phyloP scores from a whole-genome alignment of 2,888 invertebrate genomes.

The Calliphora vomitoria region DNA sequence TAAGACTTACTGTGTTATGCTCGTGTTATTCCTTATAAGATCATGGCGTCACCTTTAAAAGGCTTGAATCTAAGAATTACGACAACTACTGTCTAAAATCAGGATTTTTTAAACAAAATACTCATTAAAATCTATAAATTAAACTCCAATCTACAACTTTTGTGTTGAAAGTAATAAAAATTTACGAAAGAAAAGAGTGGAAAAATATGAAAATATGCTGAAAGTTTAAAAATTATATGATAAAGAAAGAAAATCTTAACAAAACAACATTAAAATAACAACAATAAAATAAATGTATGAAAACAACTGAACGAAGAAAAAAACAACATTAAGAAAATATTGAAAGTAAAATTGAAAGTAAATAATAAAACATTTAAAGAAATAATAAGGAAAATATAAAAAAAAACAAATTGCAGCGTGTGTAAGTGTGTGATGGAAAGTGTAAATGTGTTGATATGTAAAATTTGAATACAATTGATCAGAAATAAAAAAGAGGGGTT shows the following conservation, averaged over 20 bases:
- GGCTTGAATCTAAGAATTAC: too few species aligned
- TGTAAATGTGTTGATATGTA: constrained; percentile 10
- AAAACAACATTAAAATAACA: constrained; percentile 3
- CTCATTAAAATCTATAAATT: too few species aligned
- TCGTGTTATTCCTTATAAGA: too few species aligned
- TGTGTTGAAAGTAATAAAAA: neutral
- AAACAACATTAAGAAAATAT: neutral
- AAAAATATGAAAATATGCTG: constrained; percentile 14
- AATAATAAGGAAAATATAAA: constrained; percentile 28
- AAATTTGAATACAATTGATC: constrained; percentile 24
- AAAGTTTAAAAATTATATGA: constrained; percentile 6
- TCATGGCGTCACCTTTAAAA: too few species aligned
- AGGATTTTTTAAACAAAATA: too few species aligned
- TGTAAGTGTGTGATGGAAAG: constrained; percentile 15
- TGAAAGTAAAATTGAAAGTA: constrained; percentile 14
- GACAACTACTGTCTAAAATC: too few species aligned
- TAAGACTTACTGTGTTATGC: too few species aligned
- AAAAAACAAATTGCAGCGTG: constrained; percentile 37
- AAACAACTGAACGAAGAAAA: neutral
- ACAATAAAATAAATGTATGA: neutral
- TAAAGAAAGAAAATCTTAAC: constrained; percentile 3
- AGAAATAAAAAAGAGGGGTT: constrained; percentile 28
- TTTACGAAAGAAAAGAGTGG: neutral
- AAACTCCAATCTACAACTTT: neutral
- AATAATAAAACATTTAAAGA: neutral